Base-by-base conservation (phyloP, 2,113 vertebrate species). In the Heterocephalus glaber region DNA sequence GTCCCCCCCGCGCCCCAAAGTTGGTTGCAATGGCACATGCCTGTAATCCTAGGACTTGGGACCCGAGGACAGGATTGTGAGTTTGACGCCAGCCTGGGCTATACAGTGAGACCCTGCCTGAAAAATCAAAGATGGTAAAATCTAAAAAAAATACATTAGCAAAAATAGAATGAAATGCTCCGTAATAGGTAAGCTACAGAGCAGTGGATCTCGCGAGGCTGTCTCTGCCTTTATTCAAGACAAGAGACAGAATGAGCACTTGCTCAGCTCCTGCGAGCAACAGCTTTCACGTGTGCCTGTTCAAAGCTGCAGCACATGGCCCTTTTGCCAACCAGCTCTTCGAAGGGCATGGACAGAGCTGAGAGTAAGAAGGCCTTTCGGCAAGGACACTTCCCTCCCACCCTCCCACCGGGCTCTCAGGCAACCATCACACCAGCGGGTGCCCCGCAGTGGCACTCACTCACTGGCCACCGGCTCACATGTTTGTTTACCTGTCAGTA, bases 241-340 rank as follows among this genome's bases (percentile, higher is more conserved):
- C 68, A 83, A 87, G 38, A 22, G 38, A 22, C 33, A 56, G 66
- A 85, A 35, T 16, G 33, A 52, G 11, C 38, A 16, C 33, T 5
- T 22, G 58, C 58, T 60, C 58, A 60, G 65, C 33, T 35, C 63
- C 63, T 35, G 63, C 35, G 30, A 35, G 14, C 63, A 66, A 66
- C 65, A 66, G 65, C 33, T 35, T 17, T 66, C 33, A 14, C 33
- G 16, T n/a, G 33, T 7, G 14, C 65, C 63, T 33, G 33, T 33
- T 66, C 14, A 35, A 66, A 35, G 33, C 63, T n/a, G 1, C 52
- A 76, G 41, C 44, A 87, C 84, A 35, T 86, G 33, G 52, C 68
- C 47, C 38, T 91, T 33, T 66, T 88, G 86, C 95, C 93, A 79
- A 91, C 65, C 92, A 88, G 38, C 20, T 89, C 41, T 66, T 41